Evolutionary conservation across 2,797 vertebrate species (phyloP).

Genomic region (Cirrhinus mrigala): DNA sequence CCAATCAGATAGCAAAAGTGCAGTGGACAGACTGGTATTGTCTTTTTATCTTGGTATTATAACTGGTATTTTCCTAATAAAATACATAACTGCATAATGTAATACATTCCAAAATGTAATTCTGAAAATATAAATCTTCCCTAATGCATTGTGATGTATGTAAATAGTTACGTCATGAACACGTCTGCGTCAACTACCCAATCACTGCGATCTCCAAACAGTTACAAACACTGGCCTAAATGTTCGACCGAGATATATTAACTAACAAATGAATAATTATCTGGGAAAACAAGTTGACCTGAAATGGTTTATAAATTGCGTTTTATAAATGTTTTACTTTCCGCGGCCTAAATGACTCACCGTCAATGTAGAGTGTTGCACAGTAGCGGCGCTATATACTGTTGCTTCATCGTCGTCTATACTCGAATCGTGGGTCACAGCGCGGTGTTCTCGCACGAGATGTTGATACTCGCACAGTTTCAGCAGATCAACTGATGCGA

Average conservation of each 20-base stretch:
- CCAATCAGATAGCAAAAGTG: no score
- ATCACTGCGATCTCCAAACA: neutral
- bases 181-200: neutral
- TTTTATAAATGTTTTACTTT: neutral
- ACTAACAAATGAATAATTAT: neutral
- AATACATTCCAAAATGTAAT: no score
- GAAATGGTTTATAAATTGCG: neutral
- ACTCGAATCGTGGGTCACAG: slow-evolving; percentile 35
- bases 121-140: neutral
- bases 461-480: slow-evolving; percentile 20
- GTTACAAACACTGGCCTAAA: neutral
- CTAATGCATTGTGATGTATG: neutral
- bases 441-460: slow-evolving; percentile 71
- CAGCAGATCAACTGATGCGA: slow-evolving; percentile 50
- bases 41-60: no score
- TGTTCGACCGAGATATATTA: neutral
- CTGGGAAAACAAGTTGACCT: no score
- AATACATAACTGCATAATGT: no score
- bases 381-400: rapidly evolving
- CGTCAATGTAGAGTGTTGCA: neutral
- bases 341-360: rapidly evolving
- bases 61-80: no score
- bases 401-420: rapidly evolving
- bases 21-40: no score
- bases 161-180: neutral